Evolutionary conservation across 2,797 vertebrate species (phyloP), one percentile per base, ranked within the genome.

Genomic region (Pelobates cultripes): DNA sequence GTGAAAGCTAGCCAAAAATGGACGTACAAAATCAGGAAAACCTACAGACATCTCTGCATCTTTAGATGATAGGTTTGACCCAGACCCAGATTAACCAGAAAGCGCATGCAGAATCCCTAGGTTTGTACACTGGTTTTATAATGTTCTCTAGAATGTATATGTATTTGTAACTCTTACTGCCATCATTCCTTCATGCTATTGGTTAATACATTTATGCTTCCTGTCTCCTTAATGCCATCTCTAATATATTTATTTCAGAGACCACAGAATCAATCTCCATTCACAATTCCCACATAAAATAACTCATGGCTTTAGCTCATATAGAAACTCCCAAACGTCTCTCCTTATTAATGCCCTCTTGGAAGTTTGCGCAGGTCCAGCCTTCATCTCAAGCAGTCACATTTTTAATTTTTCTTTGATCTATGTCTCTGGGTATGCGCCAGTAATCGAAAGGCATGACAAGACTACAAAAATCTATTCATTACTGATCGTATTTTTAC

Each of bases 361-460:
- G 85, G 87, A 85, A 87, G 86, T 90, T 86, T 89, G 88, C 86
- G 86, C 85, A 85, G 87, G 57, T 87, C 86, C 78, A 84, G 85
- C 86, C 85, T 86, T 87, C 86, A 87, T 86, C 85, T 79, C 80
- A 84, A 89, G 85, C 87, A 87, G 86, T 89, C 85, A 88, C 88
- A 75, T 72, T 85, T 83, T 81, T 79, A 85, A 80, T 89, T 89
- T 84, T 76, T 82, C 70, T 83, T 85, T 89, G 88, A 91, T 90
- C 87, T 89, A 90, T 89, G 86, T 88, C 79, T 83, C 61, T 88
- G 87, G 85, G 86, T 85, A 81, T 73, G 82, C 45, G 85, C 86
- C 87, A 90, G 85, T 61, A 84, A 83, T 87, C 80, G 85, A 84
- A 82, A 87, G 81, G 60, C 79, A 87, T 84, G 85, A 80, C 80